Conservation (phyloP, 2,113 vertebrate genomes). For the Brachirus orientalis region DNA sequence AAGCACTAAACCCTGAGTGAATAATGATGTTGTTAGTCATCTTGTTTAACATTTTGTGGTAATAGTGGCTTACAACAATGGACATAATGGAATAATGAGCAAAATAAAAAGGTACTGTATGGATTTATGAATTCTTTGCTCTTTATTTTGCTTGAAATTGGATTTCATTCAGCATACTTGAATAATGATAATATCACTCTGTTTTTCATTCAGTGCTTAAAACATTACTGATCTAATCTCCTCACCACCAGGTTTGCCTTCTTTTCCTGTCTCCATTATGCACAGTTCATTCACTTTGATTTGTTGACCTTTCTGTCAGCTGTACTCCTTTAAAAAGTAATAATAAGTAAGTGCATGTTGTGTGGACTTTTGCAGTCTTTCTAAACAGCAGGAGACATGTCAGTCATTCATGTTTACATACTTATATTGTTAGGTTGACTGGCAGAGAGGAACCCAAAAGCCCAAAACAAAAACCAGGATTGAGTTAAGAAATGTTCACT, state of each 20-base stretch:
- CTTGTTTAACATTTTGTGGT: not conserved
- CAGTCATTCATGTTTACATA: no score
- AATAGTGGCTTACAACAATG: not conserved
- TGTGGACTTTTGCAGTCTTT: no score
- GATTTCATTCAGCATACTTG: not conserved
- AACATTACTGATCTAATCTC: constrained; percentile 6
- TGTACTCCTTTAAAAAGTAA: not conserved
- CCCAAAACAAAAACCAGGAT: no score
- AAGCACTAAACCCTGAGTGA: constrained; percentile 19
- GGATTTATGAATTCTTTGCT: not conserved
- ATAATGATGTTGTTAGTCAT: not conserved
- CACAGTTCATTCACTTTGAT: not conserved
- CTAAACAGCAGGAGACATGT: no score
- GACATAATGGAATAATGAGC: constrained; percentile 1
- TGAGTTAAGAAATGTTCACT: no score
- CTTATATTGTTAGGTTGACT: no score
- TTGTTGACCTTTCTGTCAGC: not conserved
- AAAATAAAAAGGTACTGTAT: not conserved
- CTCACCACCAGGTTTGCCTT: not conserved
- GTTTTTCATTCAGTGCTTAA: not conserved
- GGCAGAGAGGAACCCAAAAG: no score
- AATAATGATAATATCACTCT: not conserved
- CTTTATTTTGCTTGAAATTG: not conserved
- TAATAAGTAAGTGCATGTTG: not conserved
- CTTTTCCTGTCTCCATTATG: not conserved